These are phyloP conservation scores for Sparus aurata DNA, from an alignment of 2,797 vertebrate species.

Conservation along the genomic window DNA sequence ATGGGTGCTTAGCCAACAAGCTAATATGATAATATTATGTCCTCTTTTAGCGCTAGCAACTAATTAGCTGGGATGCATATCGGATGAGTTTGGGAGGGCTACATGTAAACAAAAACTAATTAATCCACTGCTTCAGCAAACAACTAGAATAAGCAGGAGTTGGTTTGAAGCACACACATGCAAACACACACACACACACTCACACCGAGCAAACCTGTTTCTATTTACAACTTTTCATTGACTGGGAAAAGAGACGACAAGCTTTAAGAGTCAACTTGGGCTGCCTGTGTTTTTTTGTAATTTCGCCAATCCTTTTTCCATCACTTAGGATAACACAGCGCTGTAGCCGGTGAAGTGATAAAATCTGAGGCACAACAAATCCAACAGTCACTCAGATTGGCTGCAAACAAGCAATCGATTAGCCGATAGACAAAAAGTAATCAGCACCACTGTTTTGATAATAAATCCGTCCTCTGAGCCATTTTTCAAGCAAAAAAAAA, in stretches of 20 bases:
- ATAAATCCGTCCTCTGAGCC: background rate
- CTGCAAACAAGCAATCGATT: background rate
- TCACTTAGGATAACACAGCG: background rate
- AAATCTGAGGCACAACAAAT: background rate
- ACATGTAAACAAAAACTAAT: conserved; percentile 84
- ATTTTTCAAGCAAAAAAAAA: background rate
- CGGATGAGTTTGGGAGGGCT: conserved; percentile 75
- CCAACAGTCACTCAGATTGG: background rate
- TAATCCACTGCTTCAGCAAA: conserved; percentile 78
- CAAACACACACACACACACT: background rate
- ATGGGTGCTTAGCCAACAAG: conserved; percentile 65
- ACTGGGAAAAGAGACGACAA: background rate
- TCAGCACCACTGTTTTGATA: background rate
- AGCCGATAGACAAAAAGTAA: background rate
- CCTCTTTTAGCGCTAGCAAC: conserved; percentile 69
- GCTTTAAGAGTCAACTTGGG: background rate
- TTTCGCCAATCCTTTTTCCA: conserved; percentile 4
- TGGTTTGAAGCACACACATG: conserved; percentile 37
- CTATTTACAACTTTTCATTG: background rate
- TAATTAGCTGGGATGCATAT: conserved; percentile 82
- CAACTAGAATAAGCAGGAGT: conserved; percentile 67
- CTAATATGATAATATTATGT: conserved; percentile 77
- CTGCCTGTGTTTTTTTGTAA: background rate
- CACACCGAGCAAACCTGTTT: conserved; percentile 19
- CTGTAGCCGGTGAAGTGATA: background rate